Percentiles rank a stretch among this genome's conserved stretches.
These are phyloP conservation scores for Chorisops tibialis DNA, from an alignment of 2,888 invertebrate species.

Conservation along the genomic window DNA sequence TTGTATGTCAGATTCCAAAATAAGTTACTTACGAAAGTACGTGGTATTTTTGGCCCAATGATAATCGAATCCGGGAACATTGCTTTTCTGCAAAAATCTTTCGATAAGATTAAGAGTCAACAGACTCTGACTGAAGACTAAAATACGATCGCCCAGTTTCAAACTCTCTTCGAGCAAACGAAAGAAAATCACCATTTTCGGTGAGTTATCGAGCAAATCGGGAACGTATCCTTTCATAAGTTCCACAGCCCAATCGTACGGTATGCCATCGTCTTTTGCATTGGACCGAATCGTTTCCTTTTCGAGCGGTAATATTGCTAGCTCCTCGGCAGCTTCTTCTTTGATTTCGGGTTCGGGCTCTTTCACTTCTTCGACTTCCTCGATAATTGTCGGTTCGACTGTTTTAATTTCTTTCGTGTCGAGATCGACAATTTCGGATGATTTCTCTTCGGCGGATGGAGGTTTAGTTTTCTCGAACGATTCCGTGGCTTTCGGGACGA, in stretches of 20 bases:
- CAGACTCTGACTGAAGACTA: constrained; percentile 94
- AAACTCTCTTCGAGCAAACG: constrained; percentile 87
- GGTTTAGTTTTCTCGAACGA: constrained; percentile 25
- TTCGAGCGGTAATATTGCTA: constrained; percentile 58
- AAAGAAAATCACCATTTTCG: constrained; percentile 92
- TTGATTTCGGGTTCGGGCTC: constrained; percentile 22
- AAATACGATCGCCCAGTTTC: constrained; percentile 79
- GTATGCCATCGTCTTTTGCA: constrained; percentile 73
- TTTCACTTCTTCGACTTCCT: constrained; percentile 49
- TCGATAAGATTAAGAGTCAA: constrained; percentile 94
- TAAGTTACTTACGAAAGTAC: constrained; percentile 77
- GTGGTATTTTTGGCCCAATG: constrained; percentile 82
- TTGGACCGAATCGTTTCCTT: constrained; percentile 53
- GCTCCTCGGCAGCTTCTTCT: constrained; percentile 28
- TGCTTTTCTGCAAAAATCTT: constrained; percentile 77
- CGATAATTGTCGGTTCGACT: constrained; percentile 50
- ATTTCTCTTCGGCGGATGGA: constrained; percentile 39
- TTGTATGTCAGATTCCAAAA: constrained; percentile 2
- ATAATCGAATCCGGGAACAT: constrained; percentile 65
- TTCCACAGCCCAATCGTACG: constrained; percentile 85
- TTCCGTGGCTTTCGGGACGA: constrained; percentile 27
- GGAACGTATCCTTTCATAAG: constrained; percentile 80
- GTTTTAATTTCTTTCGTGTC: constrained; percentile 53
- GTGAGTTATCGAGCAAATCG: constrained; percentile 87
- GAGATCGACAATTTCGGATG: constrained; percentile 49